A percentile compares a stretch with the other conserved stretches of the same genome.
Conservation (phyloP, 2,797 vertebrate species). For the Melanotaenia trifasciata region DNA sequence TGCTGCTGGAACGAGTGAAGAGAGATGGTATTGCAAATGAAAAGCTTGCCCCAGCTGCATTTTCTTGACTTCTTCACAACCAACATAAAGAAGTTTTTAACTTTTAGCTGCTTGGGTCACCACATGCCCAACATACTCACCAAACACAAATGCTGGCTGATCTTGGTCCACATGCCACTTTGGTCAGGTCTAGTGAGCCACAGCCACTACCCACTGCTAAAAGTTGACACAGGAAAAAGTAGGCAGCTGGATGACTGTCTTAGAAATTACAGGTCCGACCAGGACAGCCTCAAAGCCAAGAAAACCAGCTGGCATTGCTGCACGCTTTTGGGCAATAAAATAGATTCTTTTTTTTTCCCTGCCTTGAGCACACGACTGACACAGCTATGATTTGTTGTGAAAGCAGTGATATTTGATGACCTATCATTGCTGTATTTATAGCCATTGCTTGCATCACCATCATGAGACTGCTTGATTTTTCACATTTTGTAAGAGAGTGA, state of each 20-base stretch:
- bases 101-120: conserved; percentile 39
- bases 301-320: conserved; percentile 80
- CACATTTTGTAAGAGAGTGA: conserved; percentile 52
- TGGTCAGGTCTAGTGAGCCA: conserved; percentile 75
- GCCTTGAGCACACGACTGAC: conserved; percentile 48
- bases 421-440: conserved; percentile 78
- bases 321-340: conserved; percentile 73
- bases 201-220: conserved; percentile 81
- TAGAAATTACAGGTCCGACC: conserved; percentile 86
- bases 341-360: conserved; percentile 39
- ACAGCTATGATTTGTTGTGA: conserved; percentile 77
- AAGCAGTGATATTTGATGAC: conserved; percentile 78
- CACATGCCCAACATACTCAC: conserved; percentile 66
- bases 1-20: conserved; percentile 84
- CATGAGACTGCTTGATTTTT: conserved; percentile 50
- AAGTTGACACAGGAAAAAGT: conserved; percentile 87
- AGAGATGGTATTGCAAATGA: conserved; percentile 76
- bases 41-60: conserved; percentile 25
- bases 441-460: conserved; percentile 70
- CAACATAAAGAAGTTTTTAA: not conserved
- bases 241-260: conserved; percentile 80
- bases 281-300: conserved; percentile 71
- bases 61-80: conserved; percentile 20
- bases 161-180: conserved; percentile 75
- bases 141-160: conserved; percentile 62